These are phyloP conservation scores for Perodicticus potto DNA, from an alignment of 2,797 vertebrate species.

Conservation along the genomic window DNA sequence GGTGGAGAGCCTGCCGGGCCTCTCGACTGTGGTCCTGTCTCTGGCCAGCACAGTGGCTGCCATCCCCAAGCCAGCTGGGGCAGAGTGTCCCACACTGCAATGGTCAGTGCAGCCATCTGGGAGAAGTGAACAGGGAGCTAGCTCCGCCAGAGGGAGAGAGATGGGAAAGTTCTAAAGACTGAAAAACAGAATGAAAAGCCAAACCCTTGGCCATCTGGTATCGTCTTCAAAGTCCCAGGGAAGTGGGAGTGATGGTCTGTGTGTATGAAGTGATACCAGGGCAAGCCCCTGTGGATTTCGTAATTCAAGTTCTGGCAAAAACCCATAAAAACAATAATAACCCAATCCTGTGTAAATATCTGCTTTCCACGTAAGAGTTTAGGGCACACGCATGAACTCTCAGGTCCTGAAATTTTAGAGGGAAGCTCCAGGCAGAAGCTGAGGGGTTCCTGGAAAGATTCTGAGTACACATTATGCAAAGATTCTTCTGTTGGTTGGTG, in stretches of 20 bases:
- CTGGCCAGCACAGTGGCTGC: neutral
- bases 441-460: neutral
- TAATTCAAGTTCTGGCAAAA: neutral
- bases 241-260: neutral
- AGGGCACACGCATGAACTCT: neutral
- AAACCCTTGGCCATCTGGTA: neutral
- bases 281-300: neutral
- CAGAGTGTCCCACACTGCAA: too few relatives aligned
- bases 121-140: neutral
- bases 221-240: neutral
- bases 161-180: neutral
- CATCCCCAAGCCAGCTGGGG: neutral
- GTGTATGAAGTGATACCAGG: neutral
- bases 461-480: neutral
- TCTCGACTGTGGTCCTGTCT: accelerated
- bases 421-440: neutral
- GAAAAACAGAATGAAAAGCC: neutral
- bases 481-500: neutral
- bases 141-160: neutral
- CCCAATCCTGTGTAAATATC: neutral
- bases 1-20: slow-evolving; percentile 28
- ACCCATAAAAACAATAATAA: neutral
- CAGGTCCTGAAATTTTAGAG: neutral
- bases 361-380: neutral
- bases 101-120: neutral